Evolutionary conservation across 1,140 invertebrate species (phyloP), one percentile per base, ranked within the genome.

Genomic region (Caligus rogercresseyi): DNA sequence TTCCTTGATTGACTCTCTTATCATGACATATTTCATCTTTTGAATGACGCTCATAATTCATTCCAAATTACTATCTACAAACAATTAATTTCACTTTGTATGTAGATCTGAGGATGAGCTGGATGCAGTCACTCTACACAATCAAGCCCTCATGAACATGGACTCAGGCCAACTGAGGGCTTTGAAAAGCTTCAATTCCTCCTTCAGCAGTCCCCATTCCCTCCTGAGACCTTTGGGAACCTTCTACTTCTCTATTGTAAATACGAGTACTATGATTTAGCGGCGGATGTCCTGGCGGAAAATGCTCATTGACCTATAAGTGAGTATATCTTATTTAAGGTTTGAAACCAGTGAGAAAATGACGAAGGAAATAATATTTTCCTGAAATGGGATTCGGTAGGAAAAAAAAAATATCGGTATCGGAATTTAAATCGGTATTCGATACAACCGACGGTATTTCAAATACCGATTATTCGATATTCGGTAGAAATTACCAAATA

Each of bases 161-260:
- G 87, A 93, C 55, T 76, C 74, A 23, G 86, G 66, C 87, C 93
- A 7, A 85, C 83, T 0, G 87, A 93, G 72, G 91, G 93, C 18
- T 96, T 98, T 72, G 87, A 96, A 70, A 98, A 98, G 74, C 73
- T 99, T 19, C 93, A 98, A 71, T 99, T 97, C 74, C 75, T 99
- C 7, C 76, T 99, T 1, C 87, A 94, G 70, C 89, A 98, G 71
- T 91, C 92, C 72, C 87, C 87, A 13, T 97, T 95, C 73, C 96
- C 95, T 52, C 87, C 89, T 18, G 95, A 98, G 78, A 96, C 95
- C 0, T 97, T 99, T 75, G 84, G 90, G 1, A 99, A 98, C 77
- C 77, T 99, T 14, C 75, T 98, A 15, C 76, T 98, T 1, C 77
- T 97, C 0, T 98, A 97, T 72, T 94, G 89, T 70, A 95, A 95